phyloP scores from a whole-genome alignment of 2,113 vertebrate genomes.

The Phaethon lepturus region DNA sequence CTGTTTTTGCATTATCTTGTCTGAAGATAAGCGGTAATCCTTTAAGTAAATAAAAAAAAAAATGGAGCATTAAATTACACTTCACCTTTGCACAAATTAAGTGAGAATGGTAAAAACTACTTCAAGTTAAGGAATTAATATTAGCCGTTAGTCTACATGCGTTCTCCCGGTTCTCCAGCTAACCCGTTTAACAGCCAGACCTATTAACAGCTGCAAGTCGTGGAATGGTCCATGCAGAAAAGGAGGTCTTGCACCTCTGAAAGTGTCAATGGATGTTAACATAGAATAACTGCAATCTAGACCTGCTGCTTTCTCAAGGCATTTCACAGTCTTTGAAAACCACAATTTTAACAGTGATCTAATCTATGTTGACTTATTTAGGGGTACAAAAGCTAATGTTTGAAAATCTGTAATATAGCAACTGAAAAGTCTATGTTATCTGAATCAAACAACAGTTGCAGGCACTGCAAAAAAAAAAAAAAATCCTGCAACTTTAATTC shows the following conservation, averaged over 20 bases:
- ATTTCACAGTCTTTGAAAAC: not conserved
- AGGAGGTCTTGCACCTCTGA: not conserved
- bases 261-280: not conserved
- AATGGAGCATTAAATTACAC: not conserved
- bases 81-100: not conserved
- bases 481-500: not conserved
- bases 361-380: not conserved
- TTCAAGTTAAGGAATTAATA: not conserved
- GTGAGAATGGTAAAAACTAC: not conserved
- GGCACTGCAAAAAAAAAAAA: not conserved
- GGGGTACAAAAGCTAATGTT: not conserved
- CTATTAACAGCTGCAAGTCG: not conserved
- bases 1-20: conserved; percentile 92
- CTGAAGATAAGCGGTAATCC: conserved; percentile 96
- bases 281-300: not conserved
- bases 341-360: not conserved
- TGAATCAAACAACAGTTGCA: not conserved
- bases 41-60: conserved; percentile 61
- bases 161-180: not conserved
- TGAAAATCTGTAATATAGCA: not conserved
- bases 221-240: not conserved
- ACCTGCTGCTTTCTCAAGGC: not conserved
- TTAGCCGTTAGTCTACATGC: not conserved
- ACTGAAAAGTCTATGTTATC: not conserved
- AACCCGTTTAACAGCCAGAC: not conserved